Conservation (phyloP, 1,140 invertebrate genomes). For the Caenorhabditis latens region DNA sequence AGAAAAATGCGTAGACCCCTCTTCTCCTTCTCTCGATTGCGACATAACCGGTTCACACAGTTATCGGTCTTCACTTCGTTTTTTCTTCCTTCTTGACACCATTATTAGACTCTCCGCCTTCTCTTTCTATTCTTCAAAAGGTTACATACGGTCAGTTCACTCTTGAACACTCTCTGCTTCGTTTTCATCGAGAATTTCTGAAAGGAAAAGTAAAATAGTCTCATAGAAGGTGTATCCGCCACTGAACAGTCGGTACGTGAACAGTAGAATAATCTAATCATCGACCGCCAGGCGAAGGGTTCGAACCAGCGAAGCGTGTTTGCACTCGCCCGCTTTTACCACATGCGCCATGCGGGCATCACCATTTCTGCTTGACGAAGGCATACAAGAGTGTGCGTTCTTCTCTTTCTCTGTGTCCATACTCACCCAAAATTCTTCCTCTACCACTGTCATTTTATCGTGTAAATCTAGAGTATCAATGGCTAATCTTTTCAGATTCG, state of each 20-base stretch:
- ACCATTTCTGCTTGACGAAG: too few relatives aligned
- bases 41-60: constrained; percentile 36
- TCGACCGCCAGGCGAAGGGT: background rate
- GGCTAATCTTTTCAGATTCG: constrained; percentile 22
- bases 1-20: constrained; percentile 37
- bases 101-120: background rate
- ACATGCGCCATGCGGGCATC: constrained; percentile 36
- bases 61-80: constrained; percentile 16
- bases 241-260: constrained; percentile 54
- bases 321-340: background rate
- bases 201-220: constrained; percentile 16
- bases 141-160: constrained; percentile 4
- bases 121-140: constrained; percentile 11
- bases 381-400: background rate
- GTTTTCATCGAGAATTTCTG: background rate
- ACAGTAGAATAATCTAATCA: constrained; percentile 49
- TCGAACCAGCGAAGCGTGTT: background rate
- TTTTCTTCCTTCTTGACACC: constrained; percentile 43
- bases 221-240: constrained; percentile 50
- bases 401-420: background rate
- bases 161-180: constrained; percentile 11
- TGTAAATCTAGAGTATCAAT: constrained; percentile 32
- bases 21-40: constrained; percentile 51
- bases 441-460: background rate
- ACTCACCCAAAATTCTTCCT: constrained; percentile 39